These are phyloP conservation scores for Cerceris ruficornis DNA, from an alignment of 2,888 invertebrate species.

Conservation along the genomic window DNA sequence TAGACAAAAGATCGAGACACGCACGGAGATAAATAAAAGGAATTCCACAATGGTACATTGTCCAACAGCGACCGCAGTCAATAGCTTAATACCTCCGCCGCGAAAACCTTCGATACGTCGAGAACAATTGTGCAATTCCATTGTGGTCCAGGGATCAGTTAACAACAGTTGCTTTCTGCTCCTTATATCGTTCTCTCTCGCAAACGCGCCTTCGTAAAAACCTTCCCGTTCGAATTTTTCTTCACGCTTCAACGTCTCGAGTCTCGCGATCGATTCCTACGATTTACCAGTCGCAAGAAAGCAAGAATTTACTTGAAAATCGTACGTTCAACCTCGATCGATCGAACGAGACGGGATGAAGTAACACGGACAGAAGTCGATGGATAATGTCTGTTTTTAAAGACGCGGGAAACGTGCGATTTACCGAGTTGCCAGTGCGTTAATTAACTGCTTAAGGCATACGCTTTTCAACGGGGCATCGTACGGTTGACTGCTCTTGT, in stretches of 20 bases:
- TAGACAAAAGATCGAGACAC: too few relatives aligned
- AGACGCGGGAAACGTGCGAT: not conserved
- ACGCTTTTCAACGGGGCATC: conserved; percentile 44
- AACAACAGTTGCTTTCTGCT: conserved; percentile 1
- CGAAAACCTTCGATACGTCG: conserved; percentile 23
- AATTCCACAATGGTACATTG: conserved; percentile 4
- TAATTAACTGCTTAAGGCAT: conserved; percentile 54
- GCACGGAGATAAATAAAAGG: too few relatives aligned
- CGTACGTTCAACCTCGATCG: too few relatives aligned
- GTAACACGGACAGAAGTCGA: too few relatives aligned
- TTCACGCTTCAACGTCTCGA: too few relatives aligned
- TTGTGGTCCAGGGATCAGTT: not conserved
- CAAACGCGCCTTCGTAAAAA: not conserved
- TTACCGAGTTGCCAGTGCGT: conserved; percentile 41
- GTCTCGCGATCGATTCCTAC: too few relatives aligned
- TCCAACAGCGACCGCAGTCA: not conserved
- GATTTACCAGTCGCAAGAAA: too few relatives aligned
- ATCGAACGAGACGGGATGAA: too few relatives aligned
- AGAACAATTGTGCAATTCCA: conserved; percentile 32
- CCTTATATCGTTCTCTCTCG: not conserved
- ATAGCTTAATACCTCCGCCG: conserved; percentile 11
- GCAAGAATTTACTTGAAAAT: too few relatives aligned
- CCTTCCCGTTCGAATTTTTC: not conserved
- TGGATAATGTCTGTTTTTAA: too few relatives aligned
- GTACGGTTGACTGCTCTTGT: conserved; percentile 66